Base-by-base conservation (phyloP, 2,888 invertebrate species). In the Melanotus villosus region DNA sequence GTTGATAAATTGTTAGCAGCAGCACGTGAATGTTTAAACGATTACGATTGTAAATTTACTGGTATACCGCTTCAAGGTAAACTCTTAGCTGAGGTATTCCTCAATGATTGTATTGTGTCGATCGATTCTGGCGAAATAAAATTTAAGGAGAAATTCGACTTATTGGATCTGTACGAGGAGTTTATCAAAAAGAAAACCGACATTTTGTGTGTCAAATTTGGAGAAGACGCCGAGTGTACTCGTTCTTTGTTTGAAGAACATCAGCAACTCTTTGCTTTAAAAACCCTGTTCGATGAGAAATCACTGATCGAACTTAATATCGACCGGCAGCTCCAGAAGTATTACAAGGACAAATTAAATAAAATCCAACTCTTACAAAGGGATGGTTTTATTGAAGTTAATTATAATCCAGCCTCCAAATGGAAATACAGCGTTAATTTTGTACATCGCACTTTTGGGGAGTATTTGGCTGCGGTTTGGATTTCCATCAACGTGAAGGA, bases 361-460 rank as follows among this genome's bases (percentile, higher is more conserved):
- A 21, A 65, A 38, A 26, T 57, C 5, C 57, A 47, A 12, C 58
- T 65, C 36, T 30, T 65, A 6, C 65, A 65, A 50, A 47, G 57
- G 6, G 57, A 65, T 18, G 65, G 65, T 0, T 26, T 65, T 19
- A 7, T 65, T 3, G 50, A 30, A 4, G 6, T 58, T 2, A 16
- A 65, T 1, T 36, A 38, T 38, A 57, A 30, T 32, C 3, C 10
- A 2, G 1, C 14, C 1, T n/a, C 43, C 32, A 41, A 54, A 12
- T 34, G 16, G 9, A 56, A 58, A 18, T 65, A 50, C 19, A 58
- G 47, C 9, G 58, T 65, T 1, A 65, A 58, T 12, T 65, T 65
- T 18, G 41, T 65, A 2, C 65, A 65, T 16, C 23, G 10, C 5
- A 58, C 65, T 1, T 65, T 57, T 16, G 57, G 47, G 1, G 58